phyloP scores from a whole-genome alignment of 2,113 vertebrate genomes.

The Irena cyanogastra region DNA sequence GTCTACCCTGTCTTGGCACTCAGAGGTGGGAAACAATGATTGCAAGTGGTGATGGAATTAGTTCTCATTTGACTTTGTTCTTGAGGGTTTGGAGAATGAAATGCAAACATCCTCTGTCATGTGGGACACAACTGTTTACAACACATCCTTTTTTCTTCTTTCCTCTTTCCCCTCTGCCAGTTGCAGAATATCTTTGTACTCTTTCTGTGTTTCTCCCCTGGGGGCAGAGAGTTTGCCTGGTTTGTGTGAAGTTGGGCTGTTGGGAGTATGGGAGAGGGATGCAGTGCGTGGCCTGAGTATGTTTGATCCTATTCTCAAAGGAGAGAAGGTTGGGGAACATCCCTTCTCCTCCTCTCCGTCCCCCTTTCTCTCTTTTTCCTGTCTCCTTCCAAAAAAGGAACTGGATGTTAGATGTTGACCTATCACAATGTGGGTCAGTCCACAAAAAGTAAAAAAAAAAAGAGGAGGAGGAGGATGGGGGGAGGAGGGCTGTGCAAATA shows the following conservation, averaged over 20 bases:
- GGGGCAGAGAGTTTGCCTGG: not conserved
- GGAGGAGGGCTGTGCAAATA: not conserved
- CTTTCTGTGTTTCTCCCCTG: not conserved
- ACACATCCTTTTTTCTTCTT: not conserved
- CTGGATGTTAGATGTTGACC: slow-evolving; percentile 29
- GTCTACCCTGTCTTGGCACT: not conserved
- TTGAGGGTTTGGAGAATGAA: not conserved
- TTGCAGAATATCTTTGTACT: not conserved
- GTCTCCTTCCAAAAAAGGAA: slow-evolving; percentile 7
- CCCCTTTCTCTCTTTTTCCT: not conserved
- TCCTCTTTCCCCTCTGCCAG: not conserved
- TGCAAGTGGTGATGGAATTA: not conserved
- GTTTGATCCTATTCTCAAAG: not conserved
- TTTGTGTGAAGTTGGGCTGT: not conserved
- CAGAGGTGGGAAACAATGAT: not conserved
- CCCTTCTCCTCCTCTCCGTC: not conserved
- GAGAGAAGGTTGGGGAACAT: not conserved
- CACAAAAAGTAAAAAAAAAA: not conserved
- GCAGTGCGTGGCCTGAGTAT: not conserved
- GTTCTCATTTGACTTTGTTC: not conserved
- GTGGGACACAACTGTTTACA: not conserved
- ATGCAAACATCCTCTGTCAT: not conserved
- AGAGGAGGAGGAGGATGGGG: not conserved
- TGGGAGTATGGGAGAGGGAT: not conserved
- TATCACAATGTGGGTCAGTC: slow-evolving; percentile 45